These are phyloP conservation scores for Philhelius pedissequus DNA, from an alignment of 2,888 invertebrate genomes.

Conservation along the genomic window DNA sequence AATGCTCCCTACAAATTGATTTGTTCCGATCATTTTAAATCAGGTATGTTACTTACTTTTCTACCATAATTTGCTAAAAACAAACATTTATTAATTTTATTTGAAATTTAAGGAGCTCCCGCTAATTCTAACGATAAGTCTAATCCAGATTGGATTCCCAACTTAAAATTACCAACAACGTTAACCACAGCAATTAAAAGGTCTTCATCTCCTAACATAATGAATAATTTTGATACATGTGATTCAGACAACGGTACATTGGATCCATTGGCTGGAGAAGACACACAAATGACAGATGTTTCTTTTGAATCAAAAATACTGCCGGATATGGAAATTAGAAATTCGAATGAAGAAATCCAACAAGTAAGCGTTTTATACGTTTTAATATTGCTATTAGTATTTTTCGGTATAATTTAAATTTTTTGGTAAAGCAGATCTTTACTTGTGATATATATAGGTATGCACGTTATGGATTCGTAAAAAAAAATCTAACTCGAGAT, in stretches of 20 bases:
- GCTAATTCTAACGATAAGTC: not conserved
- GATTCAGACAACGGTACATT: not conserved
- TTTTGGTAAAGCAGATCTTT: no score
- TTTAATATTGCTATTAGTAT: not conserved
- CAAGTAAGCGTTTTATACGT: not conserved
- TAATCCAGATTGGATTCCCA: not conserved
- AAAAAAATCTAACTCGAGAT: no score
- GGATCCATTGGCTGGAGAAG: not conserved
- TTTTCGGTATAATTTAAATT: no score
- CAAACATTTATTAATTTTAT: not conserved
- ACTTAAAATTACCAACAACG: not conserved
- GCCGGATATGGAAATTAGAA: not conserved
- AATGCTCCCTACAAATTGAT: not conserved
- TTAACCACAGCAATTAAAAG: not conserved
- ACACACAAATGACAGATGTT: not conserved
- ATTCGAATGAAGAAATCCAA: not conserved
- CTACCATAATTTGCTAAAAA: not conserved
- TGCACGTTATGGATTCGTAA: no score
- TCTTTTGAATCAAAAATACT: not conserved
- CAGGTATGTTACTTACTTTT: not conserved
- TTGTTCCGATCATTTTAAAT: not conserved
- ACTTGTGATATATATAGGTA: no score
- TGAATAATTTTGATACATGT: not conserved
- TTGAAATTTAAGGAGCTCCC: not conserved
- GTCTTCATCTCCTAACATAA: no score